Evolutionary conservation across 92 coral and sea anemone genomes (phyloP).

Genomic region (Actinostola sp.): DNA sequence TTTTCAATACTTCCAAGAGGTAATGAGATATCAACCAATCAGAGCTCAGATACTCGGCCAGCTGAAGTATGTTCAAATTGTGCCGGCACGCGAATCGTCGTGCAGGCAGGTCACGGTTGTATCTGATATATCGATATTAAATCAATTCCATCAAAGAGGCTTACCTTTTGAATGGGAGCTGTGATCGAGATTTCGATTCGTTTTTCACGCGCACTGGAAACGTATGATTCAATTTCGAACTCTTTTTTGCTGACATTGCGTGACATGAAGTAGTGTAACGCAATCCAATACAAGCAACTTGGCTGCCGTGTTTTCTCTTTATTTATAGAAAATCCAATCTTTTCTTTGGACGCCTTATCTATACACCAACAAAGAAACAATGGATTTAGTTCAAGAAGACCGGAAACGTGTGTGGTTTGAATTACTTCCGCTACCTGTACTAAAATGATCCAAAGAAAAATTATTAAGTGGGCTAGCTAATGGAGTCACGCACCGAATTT

Average conservation of each 20-base stretch:
- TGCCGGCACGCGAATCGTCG: conserved; percentile 1
- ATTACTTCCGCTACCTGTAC: conserved; percentile 22
- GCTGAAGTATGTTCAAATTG: conserved; percentile 7
- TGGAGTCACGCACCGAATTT: conserved; percentile 3
- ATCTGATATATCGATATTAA: not conserved
- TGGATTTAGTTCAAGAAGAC: conserved; percentile 6
- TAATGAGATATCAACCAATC: not conserved
- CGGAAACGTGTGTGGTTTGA: conserved; percentile 14
- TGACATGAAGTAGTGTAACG: not conserved
- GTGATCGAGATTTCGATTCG: conserved; percentile 37
- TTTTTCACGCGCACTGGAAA: conserved; percentile 42
- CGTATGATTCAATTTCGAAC: conserved; percentile 35
- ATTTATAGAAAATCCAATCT: not conserved
- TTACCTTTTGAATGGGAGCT: conserved; percentile 43
- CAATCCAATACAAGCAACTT: not conserved
- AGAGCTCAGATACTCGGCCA: not conserved
- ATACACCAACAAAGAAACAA: conserved; percentile 9
- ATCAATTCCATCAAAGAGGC: not conserved
- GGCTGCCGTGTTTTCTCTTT: not conserved
- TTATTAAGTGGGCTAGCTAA: not conserved
- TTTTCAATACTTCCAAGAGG: not conserved
- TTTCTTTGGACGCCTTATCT: conserved; percentile 9
- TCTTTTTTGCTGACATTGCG: conserved; percentile 42
- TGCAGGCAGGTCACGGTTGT: too few relatives aligned
- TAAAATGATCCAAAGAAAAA: not conserved